These are phyloP conservation scores for Cossypha niveicapilla DNA, from an alignment of 2,797 vertebrate species.

Conservation along the genomic window DNA sequence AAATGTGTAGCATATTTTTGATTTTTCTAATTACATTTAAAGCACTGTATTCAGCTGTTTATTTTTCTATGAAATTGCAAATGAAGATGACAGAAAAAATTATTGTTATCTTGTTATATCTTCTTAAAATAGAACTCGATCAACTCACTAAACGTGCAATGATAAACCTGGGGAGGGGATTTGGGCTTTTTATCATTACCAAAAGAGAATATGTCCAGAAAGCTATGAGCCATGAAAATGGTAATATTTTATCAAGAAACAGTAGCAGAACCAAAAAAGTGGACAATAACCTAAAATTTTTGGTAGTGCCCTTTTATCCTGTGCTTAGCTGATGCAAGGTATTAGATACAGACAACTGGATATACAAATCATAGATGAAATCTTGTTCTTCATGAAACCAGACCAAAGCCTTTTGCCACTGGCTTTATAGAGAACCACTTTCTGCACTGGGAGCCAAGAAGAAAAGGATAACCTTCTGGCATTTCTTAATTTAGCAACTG, in stretches of 20 bases:
- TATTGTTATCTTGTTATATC: neutral
- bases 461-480: neutral
- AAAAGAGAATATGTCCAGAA: neutral
- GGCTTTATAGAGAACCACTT: neutral
- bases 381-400: neutral
- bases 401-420: neutral
- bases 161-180: neutral
- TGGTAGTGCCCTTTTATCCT: neutral
- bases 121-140: neutral
- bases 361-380: neutral
- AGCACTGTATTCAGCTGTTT: neutral
- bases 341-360: neutral
- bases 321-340: neutral
- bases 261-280: neutral
- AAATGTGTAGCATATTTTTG: neutral
- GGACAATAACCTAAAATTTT: neutral
- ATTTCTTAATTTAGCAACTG: conserved; percentile 11
- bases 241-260: neutral
- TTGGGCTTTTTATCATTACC: neutral
- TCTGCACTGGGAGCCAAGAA: neutral
- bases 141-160: neutral
- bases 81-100: neutral
- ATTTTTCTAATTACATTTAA: neutral
- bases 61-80: neutral
- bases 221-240: neutral